Base-by-base conservation (phyloP, 2,797 vertebrate genomes). In the Coilia nasus region DNA sequence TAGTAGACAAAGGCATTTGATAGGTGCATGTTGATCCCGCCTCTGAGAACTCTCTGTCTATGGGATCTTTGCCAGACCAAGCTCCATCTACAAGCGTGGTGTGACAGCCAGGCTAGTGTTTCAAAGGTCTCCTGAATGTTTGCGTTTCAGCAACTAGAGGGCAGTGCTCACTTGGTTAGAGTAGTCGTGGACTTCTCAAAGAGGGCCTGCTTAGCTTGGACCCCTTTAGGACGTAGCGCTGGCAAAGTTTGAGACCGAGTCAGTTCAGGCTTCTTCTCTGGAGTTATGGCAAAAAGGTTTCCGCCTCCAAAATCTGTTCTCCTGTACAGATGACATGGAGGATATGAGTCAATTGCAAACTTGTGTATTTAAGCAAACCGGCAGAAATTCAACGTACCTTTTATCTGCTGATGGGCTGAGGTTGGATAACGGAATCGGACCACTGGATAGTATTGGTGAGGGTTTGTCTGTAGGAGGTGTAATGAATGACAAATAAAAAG, bases 161-260 rank as follows among this genome's bases (percentile, higher is more conserved):
- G 7, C 82, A 59, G 21, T 50, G 35, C 94, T 0, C 93, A 98
- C 97, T 94, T 97, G 81, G 85, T 89, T 0, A 93, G 93, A 0
- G 97, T 95, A 0, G 95, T 96, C 91, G 97, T 97, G 86, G 97
- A 93, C 89, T 97, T 96, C 92, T 98, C 97, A 1, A 99, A 96
- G 47, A 97, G 89, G 0, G 96, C 96, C 60, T 97, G 96, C 84
- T 97, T 96, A 89, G 96, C 95, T 88, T 97, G 97, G 0, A 96
- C 92, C 2, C 94, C 96, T 0, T 89, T 91, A 44, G 93, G 92
- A 23, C 97, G 95, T 0, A 78, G 35, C 21, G 35, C 41, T 0
- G 96, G 96, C 31, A 97, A 93, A 0, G 97, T 97, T 91, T 97
- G 97, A 0, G 97, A 97, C 81, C 96, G 95, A 87, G 95, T 94